Conservation (phyloP, 2,797 vertebrate genomes). For the Lutjanus argentimaculatus region DNA sequence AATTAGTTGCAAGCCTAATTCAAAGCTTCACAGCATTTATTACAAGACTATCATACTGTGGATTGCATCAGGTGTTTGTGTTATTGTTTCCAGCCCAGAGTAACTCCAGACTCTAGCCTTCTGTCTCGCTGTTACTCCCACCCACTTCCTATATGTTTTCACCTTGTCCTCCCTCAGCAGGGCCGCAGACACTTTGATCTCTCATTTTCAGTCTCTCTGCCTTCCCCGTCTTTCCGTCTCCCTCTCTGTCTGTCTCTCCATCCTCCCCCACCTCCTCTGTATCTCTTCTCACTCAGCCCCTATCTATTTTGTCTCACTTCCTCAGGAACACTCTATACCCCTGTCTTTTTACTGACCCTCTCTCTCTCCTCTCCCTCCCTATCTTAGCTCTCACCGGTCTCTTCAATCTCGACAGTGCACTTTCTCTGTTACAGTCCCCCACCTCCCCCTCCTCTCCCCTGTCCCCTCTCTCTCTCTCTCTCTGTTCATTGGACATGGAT, state of each 20-base stretch:
- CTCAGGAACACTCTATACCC: slow-evolving; percentile 63
- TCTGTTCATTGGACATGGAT: slow-evolving; percentile 69
- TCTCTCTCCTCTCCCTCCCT: slow-evolving; percentile 52
- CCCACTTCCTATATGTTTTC: slow-evolving; percentile 33
- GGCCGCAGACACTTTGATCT: slow-evolving; percentile 51
- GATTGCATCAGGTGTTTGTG: slow-evolving; percentile 14
- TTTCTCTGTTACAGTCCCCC: slow-evolving; percentile 38
- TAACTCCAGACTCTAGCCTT: background rate
- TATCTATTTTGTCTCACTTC: slow-evolving; percentile 57
- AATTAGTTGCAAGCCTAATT: background rate
- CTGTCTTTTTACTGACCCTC: slow-evolving; percentile 70
- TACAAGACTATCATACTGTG: too few species aligned
- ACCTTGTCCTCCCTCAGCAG: slow-evolving; percentile 46
- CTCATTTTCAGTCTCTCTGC: slow-evolving; percentile 48
- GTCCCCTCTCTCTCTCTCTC: background rate
- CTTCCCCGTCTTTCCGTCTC: slow-evolving; percentile 1
- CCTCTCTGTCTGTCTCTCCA: slow-evolving; percentile 8
- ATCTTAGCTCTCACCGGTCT: slow-evolving; percentile 63
- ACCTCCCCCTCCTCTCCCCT: background rate
- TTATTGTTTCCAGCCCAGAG: slow-evolving; percentile 10
- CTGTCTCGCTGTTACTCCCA: slow-evolving; percentile 17
- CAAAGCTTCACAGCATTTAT: background rate
- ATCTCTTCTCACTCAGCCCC: slow-evolving; percentile 55
- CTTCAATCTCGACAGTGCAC: slow-evolving; percentile 64
- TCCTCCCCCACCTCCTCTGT: slow-evolving; percentile 40